These are phyloP conservation scores for Peucedramus taeniatus DNA, from an alignment of 2,113 vertebrate genomes.

Conservation along the genomic window DNA sequence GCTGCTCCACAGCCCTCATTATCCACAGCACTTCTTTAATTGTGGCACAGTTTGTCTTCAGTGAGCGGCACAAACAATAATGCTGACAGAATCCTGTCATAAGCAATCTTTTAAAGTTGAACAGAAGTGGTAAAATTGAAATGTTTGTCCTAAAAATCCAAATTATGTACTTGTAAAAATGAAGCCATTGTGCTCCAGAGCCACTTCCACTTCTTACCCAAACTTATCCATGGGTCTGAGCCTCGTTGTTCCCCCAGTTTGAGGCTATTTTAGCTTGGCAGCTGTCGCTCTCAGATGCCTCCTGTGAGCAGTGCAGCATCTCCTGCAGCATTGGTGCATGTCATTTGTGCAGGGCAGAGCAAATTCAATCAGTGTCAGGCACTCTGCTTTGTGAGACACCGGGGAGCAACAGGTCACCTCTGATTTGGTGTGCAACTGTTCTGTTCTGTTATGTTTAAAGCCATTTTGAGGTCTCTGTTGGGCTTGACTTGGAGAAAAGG, in stretches of 20 bases:
- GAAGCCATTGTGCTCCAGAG: neutral
- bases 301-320: neutral
- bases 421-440: neutral
- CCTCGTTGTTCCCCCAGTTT: neutral
- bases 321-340: neutral
- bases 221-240: neutral
- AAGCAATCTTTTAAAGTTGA: neutral
- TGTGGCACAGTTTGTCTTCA: neutral
- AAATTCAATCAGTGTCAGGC: neutral
- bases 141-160: neutral
- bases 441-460: neutral
- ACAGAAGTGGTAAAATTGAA: neutral
- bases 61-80: neutral
- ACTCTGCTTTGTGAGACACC: neutral
- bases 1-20: neutral
- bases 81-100: neutral
- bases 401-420: constrained; percentile 29
- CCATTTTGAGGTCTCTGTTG: neutral
- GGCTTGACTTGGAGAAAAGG: neutral
- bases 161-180: neutral
- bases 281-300: neutral
- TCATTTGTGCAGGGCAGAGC: neutral
- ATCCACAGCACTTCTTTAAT: neutral
- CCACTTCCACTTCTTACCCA: fast-evolving
- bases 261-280: neutral